These are phyloP conservation scores for Sparidentex hasta DNA, from an alignment of 2,797 vertebrate species.

Conservation along the genomic window DNA sequence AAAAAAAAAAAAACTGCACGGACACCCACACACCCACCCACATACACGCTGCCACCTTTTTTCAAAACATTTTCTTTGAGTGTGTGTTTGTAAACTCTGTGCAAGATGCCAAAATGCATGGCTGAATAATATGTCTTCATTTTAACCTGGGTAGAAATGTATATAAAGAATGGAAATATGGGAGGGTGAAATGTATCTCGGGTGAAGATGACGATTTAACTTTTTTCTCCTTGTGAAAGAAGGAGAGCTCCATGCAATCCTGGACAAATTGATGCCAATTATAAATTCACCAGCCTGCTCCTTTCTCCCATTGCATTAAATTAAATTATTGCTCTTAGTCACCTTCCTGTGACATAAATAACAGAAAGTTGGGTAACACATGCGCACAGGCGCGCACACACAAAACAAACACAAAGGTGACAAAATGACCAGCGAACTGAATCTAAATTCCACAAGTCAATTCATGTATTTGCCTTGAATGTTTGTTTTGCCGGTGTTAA, in stretches of 20 bases:
- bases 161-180: constrained; percentile 46
- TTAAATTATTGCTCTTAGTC: constrained; percentile 28
- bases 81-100: constrained; percentile 38
- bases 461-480: constrained; percentile 2
- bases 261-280: constrained; percentile 51
- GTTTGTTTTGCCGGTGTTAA: neutral
- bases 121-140: constrained; percentile 56
- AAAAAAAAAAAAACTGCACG: neutral
- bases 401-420: neutral
- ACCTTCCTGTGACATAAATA: constrained; percentile 32
- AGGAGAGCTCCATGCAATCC: constrained; percentile 27
- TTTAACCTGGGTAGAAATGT: constrained; percentile 44
- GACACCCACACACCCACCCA: neutral
- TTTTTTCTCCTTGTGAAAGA: constrained; percentile 22
- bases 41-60: neutral
- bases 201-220: constrained; percentile 58
- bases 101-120: constrained; percentile 62
- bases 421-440: neutral
- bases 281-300: constrained; percentile 50
- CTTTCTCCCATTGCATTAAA: constrained; percentile 10
- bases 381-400: neutral
- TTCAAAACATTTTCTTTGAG: constrained; percentile 14
- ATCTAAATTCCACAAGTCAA: neutral
- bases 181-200: constrained; percentile 50
- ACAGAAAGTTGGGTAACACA: neutral